Base-by-base conservation (phyloP, 2,113 vertebrate genomes). In the Dipodomys stephensi region DNA sequence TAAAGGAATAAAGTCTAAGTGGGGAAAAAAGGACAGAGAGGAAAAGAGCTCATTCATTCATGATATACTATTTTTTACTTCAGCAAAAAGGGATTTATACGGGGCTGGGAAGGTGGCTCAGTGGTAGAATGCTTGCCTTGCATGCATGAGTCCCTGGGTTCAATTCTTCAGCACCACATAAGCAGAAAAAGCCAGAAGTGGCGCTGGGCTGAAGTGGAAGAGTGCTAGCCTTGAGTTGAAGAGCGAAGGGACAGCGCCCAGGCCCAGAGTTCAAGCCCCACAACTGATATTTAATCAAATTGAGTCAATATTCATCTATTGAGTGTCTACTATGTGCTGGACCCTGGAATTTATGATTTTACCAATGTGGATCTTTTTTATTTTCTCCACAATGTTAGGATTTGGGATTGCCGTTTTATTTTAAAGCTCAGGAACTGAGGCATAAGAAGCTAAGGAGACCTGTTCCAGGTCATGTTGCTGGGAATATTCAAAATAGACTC, bases 401-500 rank as follows among this genome's bases (percentile, higher is more conserved):
- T 39, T 80, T 91, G 90, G 30, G 73, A 87, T 78, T 49, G n/a
- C 20, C 7, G 44, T 49, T 19, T 90, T 69, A 72, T 19, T 73
- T 90, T 91, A 49, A 30, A 95, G 25, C 23, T 76, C 69, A 89
- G 57, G 69, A 93, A 95, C 64, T 64, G 76, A 86, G 80, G 57
- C n/a, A 87, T 77, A 74, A 32, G n/a, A 19, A 46, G 32, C 49
- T 72, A 68, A 87, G 57, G 46, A 73, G 89, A 88, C 35, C 53
- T 64, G 65, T 3, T 16, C 64, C 64, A 49, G 39, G 83, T 95
- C 72, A 94, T n/a, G 53, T 30, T 49, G 62, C 60, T 92, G 32
- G 25, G 83, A 82, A 78, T 57, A 84, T 87, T 96, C 72, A 72
- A 94, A 91, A 94, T 82, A 87, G 80, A 94, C 57, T 60, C 16